Evolutionary conservation across 1,140 invertebrate species (phyloP).

Genomic region (Lepidostoma basale): DNA sequence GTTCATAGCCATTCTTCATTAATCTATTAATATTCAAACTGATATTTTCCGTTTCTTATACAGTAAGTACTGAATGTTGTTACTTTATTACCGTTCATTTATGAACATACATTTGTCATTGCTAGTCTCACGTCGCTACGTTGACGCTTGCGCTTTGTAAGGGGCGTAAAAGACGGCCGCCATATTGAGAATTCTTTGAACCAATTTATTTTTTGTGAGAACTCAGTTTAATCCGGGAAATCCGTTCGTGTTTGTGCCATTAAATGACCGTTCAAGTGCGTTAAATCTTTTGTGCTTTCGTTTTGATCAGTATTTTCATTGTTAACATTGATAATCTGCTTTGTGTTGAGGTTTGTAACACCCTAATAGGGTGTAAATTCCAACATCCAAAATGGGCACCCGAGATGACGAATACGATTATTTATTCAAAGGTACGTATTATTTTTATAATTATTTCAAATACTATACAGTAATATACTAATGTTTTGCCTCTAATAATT

Average conservation of each 20-base stretch:
- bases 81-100: slow-evolving; percentile 1
- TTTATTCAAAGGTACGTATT: slow-evolving; percentile 95
- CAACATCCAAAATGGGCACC: slow-evolving; percentile 79
- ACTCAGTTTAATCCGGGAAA: slow-evolving; percentile 28
- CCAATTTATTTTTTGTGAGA: slow-evolving; percentile 22
- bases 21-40: no score
- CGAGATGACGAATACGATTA: slow-evolving; percentile 99
- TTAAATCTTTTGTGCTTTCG: slow-evolving; percentile 1
- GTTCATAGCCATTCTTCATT: no score
- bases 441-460: not conserved
- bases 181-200: slow-evolving; percentile 37
- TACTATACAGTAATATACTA: not conserved
- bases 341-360: slow-evolving; percentile 27
- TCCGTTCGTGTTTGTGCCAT: slow-evolving; percentile 30
- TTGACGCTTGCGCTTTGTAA: slow-evolving; percentile 37
- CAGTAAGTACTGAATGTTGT: not conserved
- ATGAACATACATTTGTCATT: slow-evolving; percentile 30
- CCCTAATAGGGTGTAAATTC: slow-evolving; percentile 39
- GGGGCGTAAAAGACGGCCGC: slow-evolving; percentile 41
- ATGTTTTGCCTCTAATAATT: not conserved
- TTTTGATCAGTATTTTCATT: slow-evolving; percentile 10
- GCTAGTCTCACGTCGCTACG: slow-evolving; percentile 32
- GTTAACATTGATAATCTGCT: slow-evolving; percentile 22
- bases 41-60: not conserved
- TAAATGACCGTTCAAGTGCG: not conserved